Evolutionary conservation across 2,113 vertebrate genomes (phyloP), one percentile per base, ranked within the genome.

Genomic region (Rafetus swinhoei): DNA sequence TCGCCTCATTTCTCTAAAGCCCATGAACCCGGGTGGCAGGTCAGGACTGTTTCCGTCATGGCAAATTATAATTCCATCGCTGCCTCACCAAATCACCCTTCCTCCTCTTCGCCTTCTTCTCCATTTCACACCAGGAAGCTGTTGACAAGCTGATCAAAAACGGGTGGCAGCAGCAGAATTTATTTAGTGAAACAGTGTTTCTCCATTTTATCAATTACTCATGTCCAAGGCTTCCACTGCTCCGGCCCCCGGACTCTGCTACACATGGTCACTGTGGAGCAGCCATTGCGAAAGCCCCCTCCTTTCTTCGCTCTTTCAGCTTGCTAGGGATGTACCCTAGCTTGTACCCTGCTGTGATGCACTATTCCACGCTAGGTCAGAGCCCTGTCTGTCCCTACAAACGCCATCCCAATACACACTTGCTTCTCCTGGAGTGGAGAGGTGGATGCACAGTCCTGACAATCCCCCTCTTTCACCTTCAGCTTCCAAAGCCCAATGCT

Each of bases 21-120:
- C 88, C 65, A 4, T 35, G 65, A 69, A 22, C 7, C 22, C 24
- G 35, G 65, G 32, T 14, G 76, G 32, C 32, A 72, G 57, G 77
- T 79, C 50, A 94, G 79, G 81, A 22, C 77, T 4, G 0, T 27
- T 82, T 18, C 25, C 27, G 15, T 79, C 9, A 29, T 50, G 39
- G 21, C 29, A 82, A 35, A 81, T 57, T 82, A 24, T 32, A 65
- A 15, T 76, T 25, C 39, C 0, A 0, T 89, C 92, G 82, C 80
- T 93, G 57, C 72, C 81, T 81, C 77, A 77, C 7, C 0, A 0
- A 19, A 50, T 65, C 57, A 21, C 9, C 11, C 81, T 59, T 81
- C 88, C 80, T 74, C 15, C 59, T 79, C 35, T 92, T 92, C 84
- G 52, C 11, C 29, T 90, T 91, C 35, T 77, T 35, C 93, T 79